Percentiles rank a stretch among this genome's conserved stretches.
Evolutionary conservation across 2,888 invertebrate species (phyloP).

Genomic region (Tachina grossa): DNA sequence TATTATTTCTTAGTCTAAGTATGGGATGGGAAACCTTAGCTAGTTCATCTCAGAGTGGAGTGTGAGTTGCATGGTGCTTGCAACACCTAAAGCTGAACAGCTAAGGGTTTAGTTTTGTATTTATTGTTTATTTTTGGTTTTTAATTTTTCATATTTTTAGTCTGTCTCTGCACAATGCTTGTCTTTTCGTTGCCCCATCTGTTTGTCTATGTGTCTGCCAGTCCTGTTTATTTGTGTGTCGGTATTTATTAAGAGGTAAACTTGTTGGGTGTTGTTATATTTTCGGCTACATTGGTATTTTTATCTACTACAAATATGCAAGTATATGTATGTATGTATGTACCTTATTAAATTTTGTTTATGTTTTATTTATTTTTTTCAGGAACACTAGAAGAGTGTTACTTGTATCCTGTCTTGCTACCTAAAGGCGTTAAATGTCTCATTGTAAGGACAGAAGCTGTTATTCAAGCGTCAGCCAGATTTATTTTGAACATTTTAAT

Average conservation of each 20-base stretch:
- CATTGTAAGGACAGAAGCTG: constrained; percentile 64
- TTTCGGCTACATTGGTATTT: constrained; percentile 50
- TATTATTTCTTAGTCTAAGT: constrained; percentile 22
- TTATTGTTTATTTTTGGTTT: constrained; percentile 51
- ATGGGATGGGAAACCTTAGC: constrained; percentile 16
- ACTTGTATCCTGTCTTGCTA: constrained; percentile 54
- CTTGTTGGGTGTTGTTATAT: constrained; percentile 48
- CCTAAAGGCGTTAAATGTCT: constrained; percentile 70
- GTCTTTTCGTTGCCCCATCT: neutral
- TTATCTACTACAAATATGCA: neutral
- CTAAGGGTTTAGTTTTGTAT: constrained; percentile 36
- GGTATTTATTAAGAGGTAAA: constrained; percentile 48
- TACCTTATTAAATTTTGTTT: constrained; percentile 8
- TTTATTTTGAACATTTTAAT: constrained; percentile 61
- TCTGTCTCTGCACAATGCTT: neutral
- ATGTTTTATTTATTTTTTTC: too few species aligned
- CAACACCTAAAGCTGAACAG: constrained; percentile 25
- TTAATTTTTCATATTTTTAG: constrained; percentile 45
- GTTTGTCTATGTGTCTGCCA: neutral
- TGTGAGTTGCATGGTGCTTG: constrained; percentile 37
- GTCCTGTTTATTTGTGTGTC: constrained; percentile 11
- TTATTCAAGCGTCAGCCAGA: constrained; percentile 66
- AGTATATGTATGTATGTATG: neutral
- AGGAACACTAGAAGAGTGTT: constrained; percentile 30
- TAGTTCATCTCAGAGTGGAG: constrained; percentile 27